phyloP scores from a whole-genome alignment of 2,888 invertebrate genomes.

The Acanthosoma haemorrhoidale region DNA sequence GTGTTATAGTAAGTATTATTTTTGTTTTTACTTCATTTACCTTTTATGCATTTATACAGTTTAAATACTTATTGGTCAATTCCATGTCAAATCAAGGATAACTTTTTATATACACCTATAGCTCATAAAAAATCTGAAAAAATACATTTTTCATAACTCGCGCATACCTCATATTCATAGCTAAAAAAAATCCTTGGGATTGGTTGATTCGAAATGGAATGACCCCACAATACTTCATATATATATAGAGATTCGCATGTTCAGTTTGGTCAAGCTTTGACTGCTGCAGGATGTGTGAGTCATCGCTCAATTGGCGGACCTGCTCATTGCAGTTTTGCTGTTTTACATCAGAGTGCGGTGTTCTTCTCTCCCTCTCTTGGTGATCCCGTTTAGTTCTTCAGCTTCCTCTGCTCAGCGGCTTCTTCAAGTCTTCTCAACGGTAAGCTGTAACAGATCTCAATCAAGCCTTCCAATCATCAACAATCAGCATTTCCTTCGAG shows the following conservation, averaged over 20 bases:
- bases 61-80: too few species aligned
- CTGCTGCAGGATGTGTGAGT: conserved; percentile 37
- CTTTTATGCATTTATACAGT: too few species aligned
- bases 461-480: not conserved
- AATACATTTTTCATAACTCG: too few species aligned
- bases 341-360: not conserved
- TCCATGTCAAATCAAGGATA: too few species aligned
- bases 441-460: conserved; percentile 15
- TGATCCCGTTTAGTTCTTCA: not conserved
- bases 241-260: not conserved
- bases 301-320: conserved; percentile 14
- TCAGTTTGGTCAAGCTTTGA: conserved; percentile 38
- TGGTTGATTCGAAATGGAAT: too few species aligned
- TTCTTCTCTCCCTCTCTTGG: not conserved
- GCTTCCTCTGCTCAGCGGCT: not conserved
- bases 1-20: too few species aligned
- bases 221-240: too few species aligned
- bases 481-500: not conserved
- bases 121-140: too few species aligned
- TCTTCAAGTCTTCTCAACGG: not conserved
- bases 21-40: too few species aligned
- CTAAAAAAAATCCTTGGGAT: too few species aligned
- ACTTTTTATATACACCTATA: too few species aligned
- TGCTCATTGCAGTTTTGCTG: conserved; percentile 31
- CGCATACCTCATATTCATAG: too few species aligned